phyloP scores from a whole-genome alignment of 1,140 invertebrate genomes.

The Aleiodes sp. region DNA sequence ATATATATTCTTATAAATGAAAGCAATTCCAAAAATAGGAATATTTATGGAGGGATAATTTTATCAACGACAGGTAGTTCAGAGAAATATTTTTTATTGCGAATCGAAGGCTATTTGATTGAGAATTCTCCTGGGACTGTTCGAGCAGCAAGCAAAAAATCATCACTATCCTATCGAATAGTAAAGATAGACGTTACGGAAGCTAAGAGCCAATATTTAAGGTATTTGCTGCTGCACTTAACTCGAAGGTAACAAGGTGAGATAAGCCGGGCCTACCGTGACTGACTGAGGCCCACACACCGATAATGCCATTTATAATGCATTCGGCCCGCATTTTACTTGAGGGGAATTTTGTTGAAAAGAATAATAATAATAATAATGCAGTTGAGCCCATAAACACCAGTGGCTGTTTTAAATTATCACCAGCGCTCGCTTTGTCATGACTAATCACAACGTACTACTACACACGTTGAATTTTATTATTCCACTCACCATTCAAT shows the following conservation, averaged over 20 bases:
- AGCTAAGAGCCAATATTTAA: constrained; percentile 58
- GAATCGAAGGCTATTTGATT: not conserved
- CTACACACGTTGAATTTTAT: constrained; percentile 26
- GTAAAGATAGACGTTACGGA: constrained; percentile 56
- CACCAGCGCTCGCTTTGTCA: constrained; percentile 42
- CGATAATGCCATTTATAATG: constrained; percentile 26
- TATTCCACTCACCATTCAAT: not conserved
- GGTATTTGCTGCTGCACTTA: constrained; percentile 58
- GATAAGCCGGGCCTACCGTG: constrained; percentile 48
- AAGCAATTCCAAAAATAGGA: no score
- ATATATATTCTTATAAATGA: no score
- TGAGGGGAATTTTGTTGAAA: not conserved
- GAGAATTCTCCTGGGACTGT: no score
- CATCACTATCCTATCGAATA: constrained; percentile 35
- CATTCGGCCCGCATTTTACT: constrained; percentile 34
- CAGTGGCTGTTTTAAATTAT: constrained; percentile 47
- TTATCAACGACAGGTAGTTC: no score
- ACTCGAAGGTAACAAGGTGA: constrained; percentile 52
- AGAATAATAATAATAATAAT: not conserved
- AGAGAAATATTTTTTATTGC: not conserved
- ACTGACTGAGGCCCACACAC: constrained; percentile 35
- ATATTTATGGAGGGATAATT: no score
- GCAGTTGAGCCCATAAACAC: not conserved
- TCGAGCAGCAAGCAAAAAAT: no score
- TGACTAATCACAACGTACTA: constrained; percentile 43